Base-by-base conservation (phyloP, 1,140 invertebrate genomes). In the Dreissena rostriformis region DNA sequence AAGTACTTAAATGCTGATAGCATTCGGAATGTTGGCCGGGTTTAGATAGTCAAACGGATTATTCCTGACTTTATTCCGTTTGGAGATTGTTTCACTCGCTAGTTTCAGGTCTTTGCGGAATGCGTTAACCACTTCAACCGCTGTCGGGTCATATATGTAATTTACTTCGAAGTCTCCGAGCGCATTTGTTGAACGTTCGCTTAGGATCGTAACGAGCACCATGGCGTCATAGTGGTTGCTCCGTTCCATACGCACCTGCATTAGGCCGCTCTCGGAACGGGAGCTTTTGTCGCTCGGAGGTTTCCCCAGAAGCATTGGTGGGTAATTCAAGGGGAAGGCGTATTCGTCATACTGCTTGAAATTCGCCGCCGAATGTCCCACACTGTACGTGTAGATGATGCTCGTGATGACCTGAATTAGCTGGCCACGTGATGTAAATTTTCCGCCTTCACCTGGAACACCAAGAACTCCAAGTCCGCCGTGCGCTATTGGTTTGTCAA, bases 291-390 rank as follows among this genome's bases (percentile, higher is more conserved):
- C 87, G 29, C 51, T 89, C 4, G 94, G 93, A 14, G 91, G 85
- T 22, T 87, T 65, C 73, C 88, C 91, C 11, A 87, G 80, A 1
- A 94, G 82, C 51, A 90, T 87, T 29, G 89, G 90, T 7, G 94
- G 94, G 85, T 94, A 94, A 83, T 94, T 94, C 11, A 93, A 92
- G 12, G 92, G 90, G 86, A 94, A 94, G 24, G 88, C 92, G 79
- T 94, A 94, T 65, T 90, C 87, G 28, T 87, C 82, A 63, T 90
- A 90, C 80, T 87, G 86, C 7, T 84, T 68, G 81, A 94, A 94
- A 78, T 94, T 94, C 24, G 91, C 89, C 14, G 92, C 91, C 22
- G 93, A 91, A 86, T 94, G 94, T 22, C 90, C 91, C n/a, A 93
- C 86, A 67, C 92, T 93, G 78, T 92, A 94, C 0, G 89, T 92